Conservation (phyloP, 2,113 vertebrate genomes). For the Ovis canadensis region DNA sequence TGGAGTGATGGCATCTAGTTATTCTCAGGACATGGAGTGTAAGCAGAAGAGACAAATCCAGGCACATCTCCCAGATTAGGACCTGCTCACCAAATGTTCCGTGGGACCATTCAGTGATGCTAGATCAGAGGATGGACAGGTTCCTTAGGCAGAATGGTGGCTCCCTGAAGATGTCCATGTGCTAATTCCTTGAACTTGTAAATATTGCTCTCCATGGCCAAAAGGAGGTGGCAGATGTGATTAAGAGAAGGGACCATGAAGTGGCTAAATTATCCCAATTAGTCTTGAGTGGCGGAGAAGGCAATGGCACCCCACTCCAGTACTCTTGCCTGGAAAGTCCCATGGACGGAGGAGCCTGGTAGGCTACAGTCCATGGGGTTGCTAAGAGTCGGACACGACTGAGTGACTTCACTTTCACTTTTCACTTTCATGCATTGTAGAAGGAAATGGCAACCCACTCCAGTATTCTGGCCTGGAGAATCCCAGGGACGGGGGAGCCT, state of each 20-base stretch:
- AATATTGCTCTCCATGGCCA: background rate
- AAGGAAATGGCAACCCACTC: no score
- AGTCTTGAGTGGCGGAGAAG: background rate
- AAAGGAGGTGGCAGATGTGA: background rate
- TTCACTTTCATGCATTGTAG: no score
- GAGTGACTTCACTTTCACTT: no score
- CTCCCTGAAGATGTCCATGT: background rate
- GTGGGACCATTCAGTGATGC: background rate
- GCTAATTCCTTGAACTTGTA: background rate
- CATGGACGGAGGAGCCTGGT: no score
- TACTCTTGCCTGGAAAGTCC: no score
- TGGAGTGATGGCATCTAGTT: background rate
- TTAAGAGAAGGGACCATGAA: background rate
- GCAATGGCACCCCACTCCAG: no score
- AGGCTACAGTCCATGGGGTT: no score
- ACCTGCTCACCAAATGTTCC: background rate
- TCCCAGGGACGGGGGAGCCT: no score
- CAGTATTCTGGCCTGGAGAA: no score
- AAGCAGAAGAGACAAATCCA: background rate
- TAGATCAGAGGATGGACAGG: background rate
- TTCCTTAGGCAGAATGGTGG: background rate
- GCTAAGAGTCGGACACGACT: no score
- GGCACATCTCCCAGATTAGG: background rate
- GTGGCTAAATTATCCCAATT: background rate
- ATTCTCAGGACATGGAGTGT: background rate